A percentile compares a stretch with the other conserved stretches of the same genome.
These are phyloP conservation scores for Dinomys branickii DNA, from an alignment of 2,113 vertebrate genomes.

Conservation along the genomic window DNA sequence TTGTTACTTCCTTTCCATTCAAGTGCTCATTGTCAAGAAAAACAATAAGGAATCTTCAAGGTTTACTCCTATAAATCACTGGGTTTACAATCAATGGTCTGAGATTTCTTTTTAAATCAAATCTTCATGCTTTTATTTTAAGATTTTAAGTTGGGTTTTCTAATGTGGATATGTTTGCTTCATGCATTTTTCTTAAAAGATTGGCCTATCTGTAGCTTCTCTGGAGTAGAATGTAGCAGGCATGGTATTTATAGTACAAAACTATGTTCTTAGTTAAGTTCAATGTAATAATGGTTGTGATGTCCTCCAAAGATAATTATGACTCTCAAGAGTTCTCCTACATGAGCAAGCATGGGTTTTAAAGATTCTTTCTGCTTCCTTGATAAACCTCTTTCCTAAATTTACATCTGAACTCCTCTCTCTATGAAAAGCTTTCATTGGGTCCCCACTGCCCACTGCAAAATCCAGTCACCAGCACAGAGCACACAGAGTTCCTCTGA, in stretches of 20 bases:
- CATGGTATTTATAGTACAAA: background rate
- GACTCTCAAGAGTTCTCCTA: background rate
- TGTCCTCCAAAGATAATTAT: background rate
- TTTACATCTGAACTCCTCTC: background rate
- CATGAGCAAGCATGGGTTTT: background rate
- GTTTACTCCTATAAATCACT: background rate
- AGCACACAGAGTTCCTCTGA: background rate
- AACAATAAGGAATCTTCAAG: background rate
- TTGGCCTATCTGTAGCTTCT: background rate
- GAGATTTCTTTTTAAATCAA: background rate
- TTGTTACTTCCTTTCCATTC: background rate
- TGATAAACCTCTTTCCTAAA: slow-evolving; percentile 1
- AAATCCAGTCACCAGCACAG: background rate
- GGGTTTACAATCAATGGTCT: background rate
- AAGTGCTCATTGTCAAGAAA: background rate
- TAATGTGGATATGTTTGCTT: background rate
- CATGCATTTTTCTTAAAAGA: background rate
- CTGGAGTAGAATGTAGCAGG: background rate
- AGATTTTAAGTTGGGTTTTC: background rate
- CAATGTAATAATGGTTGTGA: background rate
- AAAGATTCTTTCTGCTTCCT: slow-evolving; percentile 4
- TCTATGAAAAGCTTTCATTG: background rate
- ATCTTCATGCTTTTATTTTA: background rate
- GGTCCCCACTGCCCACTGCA: background rate
- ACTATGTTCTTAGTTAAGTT: background rate